Base-by-base conservation (phyloP, 30 jellyfish, hydroid and myxozoan genomes). In the Sanderia malayensis region DNA sequence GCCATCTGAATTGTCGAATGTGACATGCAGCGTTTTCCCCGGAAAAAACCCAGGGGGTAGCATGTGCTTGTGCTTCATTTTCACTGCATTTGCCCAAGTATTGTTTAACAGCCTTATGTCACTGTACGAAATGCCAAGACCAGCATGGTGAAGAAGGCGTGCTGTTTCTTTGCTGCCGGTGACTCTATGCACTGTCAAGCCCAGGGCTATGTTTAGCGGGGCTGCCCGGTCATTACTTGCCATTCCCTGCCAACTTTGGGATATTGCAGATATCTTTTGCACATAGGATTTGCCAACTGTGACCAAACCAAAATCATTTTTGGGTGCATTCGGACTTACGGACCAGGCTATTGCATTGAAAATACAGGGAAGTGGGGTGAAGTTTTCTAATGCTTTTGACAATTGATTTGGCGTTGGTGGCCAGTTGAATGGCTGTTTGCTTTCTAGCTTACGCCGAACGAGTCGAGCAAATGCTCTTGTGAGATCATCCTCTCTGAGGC, bases 11-110 rank as follows among this genome's bases (percentile, higher is more conserved):
- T n/a, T 41, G 55, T 41, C 55, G 15, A 41, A 41, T 6, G 55
- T 41, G 30, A 44, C 32, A 66, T 66, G 79, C 28, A 31, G 18
- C 30, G 79, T 66, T 68, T 25, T 68, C 1, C 80, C 80, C 2
- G 80, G 2, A 68, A n/a, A n/a, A n/a, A n/a, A n/a, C n/a, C n/a
- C n/a, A n/a, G n/a, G n/a, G n/a, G n/a, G n/a, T n/a, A n/a, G 26
- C 68, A 68, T 68, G 37, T 68, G 80, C n/a, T 22, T 22, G 46
- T 68, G 80, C 41, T 44, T 45, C 69, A 68, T 68, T 10, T 18
- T 6, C 2, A 68, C 69, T n/a, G 80, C 4, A 32, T 37, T 20
- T 23, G 44, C 80, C 68, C 34, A 68, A 17, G 4, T 44, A 37
- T 34, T 68, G 31, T 64, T 64, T 45, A 64, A 64, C 60, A 64